phyloP scores from a whole-genome alignment of 1,140 invertebrate species.

The Colletes gigas region DNA sequence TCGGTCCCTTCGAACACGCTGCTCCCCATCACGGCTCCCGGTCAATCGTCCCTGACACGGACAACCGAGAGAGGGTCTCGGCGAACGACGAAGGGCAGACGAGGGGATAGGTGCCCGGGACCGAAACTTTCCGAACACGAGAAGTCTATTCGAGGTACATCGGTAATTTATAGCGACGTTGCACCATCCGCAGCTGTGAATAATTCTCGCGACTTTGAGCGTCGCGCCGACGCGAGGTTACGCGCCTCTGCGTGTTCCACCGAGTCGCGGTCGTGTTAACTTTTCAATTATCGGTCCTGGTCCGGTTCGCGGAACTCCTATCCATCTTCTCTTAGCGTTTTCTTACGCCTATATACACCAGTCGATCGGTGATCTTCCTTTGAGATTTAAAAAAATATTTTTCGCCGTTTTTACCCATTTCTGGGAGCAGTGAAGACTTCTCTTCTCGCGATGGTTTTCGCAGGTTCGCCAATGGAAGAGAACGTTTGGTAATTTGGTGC shows the following conservation, averaged over 20 bases:
- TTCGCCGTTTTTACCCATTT: too few relatives aligned
- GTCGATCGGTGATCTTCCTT: too few relatives aligned
- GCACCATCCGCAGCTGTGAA: slow-evolving; percentile 41
- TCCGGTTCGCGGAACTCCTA: too few relatives aligned
- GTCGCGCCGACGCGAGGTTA: slow-evolving; percentile 1
- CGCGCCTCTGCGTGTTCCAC: neutral
- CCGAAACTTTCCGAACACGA: slow-evolving; percentile 31
- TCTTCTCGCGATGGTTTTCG: neutral
- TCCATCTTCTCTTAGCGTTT: too few relatives aligned
- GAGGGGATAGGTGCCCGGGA: neutral
- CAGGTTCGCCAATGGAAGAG: neutral
- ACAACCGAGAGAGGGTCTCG: slow-evolving; percentile 18
- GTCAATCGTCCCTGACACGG: slow-evolving; percentile 47
- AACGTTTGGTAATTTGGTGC: neutral
- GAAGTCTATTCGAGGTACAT: slow-evolving; percentile 45
- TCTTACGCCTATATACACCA: too few relatives aligned
- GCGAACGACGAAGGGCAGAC: slow-evolving; percentile 20
- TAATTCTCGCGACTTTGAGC: slow-evolving; percentile 9
- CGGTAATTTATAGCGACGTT: slow-evolving; percentile 47
- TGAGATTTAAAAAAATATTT: too few relatives aligned
- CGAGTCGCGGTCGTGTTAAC: slow-evolving; percentile 17
- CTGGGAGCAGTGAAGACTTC: too few relatives aligned
- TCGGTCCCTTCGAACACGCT: slow-evolving; percentile 13
- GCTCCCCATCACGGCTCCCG: slow-evolving; percentile 21
- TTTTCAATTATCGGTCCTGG: slow-evolving; percentile 5